Percentiles rank a stretch among this genome's conserved stretches.
These are phyloP conservation scores for Vulpes lagopus DNA, from an alignment of 2,113 vertebrate genomes.

Conservation along the genomic window DNA sequence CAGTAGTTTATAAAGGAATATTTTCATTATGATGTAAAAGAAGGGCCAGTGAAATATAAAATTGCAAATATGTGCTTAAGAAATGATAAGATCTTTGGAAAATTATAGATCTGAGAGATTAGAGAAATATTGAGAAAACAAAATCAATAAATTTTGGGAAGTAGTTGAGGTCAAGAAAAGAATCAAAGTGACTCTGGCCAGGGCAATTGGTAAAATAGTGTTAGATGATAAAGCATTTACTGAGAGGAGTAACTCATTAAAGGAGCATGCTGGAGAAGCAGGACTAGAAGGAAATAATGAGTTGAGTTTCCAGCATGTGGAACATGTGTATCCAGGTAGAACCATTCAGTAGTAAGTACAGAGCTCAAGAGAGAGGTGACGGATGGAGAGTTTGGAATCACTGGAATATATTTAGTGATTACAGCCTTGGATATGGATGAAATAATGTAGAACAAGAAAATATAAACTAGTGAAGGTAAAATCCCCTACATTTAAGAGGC, in stretches of 20 bases:
- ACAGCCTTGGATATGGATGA: background rate
- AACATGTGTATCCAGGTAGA: background rate
- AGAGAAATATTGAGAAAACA: background rate
- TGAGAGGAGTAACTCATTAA: background rate
- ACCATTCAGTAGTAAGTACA: background rate
- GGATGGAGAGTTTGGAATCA: background rate
- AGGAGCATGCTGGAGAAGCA: background rate
- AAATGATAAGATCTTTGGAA: background rate
- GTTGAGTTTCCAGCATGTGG: background rate
- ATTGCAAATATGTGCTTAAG: background rate
- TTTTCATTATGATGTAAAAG: background rate
- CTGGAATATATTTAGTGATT: background rate
- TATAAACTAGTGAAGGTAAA: background rate
- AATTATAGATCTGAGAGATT: background rate
- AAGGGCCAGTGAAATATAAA: background rate
- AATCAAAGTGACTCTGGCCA: background rate
- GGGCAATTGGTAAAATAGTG: background rate
- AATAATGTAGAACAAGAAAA: constrained; percentile 1
- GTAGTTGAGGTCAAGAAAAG: background rate
- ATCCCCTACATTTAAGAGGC: background rate
- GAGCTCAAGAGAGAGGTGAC: background rate
- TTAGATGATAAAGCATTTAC: background rate
- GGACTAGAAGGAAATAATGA: background rate
- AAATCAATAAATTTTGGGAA: constrained; percentile 10
- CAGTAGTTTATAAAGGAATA: constrained; percentile 26